These are phyloP conservation scores for Coptodon bakossiorum DNA, from an alignment of 2,113 vertebrate genomes.

Conservation along the genomic window DNA sequence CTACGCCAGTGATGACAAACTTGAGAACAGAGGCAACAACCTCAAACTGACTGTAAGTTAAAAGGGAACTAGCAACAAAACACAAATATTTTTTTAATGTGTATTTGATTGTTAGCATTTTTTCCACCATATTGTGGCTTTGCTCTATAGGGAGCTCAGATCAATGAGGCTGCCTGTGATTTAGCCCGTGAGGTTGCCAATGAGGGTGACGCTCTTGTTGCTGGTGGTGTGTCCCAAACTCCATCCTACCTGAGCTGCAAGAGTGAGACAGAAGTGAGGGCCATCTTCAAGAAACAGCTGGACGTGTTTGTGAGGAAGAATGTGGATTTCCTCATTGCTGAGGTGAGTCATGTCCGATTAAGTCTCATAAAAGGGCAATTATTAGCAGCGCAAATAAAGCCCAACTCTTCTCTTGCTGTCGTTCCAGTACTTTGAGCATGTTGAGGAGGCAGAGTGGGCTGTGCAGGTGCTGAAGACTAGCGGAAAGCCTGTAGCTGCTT, in stretches of 20 bases:
- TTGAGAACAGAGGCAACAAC: conserved; percentile 86
- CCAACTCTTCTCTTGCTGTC: not conserved
- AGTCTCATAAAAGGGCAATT: not conserved
- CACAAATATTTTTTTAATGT: too few relatives aligned
- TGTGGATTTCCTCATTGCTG: conserved; percentile 94
- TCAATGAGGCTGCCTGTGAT: conserved; percentile 96
- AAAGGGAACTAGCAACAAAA: too few relatives aligned
- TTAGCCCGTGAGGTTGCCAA: conserved; percentile 88
- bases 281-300: conserved; percentile 84
- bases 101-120: too few relatives aligned
- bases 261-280: conserved; percentile 86
- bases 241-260: conserved; percentile 96
- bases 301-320: conserved; percentile 89
- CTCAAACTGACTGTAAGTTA: conserved; percentile 76
- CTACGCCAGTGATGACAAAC: conserved; percentile 95
- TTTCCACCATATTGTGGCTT: not conserved
- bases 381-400: not conserved
- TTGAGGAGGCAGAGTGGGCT: conserved; percentile 95
- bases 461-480: conserved; percentile 86
- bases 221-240: conserved; percentile 93
- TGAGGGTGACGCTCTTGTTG: conserved; percentile 90
- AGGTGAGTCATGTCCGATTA: conserved; percentile 68
- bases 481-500: conserved; percentile 86
- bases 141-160: conserved; percentile 76
- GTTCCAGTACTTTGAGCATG: conserved; percentile 94